Base-by-base conservation (phyloP, 2,888 invertebrate genomes). In the Lithosia quadra region DNA sequence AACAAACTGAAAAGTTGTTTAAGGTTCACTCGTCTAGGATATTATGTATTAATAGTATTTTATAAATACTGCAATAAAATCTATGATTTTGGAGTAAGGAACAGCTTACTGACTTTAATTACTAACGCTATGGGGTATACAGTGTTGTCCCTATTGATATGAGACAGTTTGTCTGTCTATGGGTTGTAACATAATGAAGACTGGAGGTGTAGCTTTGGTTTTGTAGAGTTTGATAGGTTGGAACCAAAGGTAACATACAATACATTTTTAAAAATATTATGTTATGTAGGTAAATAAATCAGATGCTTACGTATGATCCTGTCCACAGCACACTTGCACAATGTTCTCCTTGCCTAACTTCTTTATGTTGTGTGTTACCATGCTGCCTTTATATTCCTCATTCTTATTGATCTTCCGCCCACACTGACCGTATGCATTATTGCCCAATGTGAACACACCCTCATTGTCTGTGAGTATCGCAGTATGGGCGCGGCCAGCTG, bases 351-450 rank as follows among this genome's bases (percentile, higher is more conserved):
- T 96, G 69, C 96, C 96, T 1, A 97, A 87, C 61, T 94, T 92
- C 62, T 95, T 91, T 64, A 98, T 96, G 70, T 96, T 95, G 89
- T 98, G 95, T 28, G 98, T 94, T 11, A 96, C 93, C 86, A 96
- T 96, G 81, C 96, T 97, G 8, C 96, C 96, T 59, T 86, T 90
- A 83, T 98, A 98, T 66, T 97, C 95, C 89, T 99, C 99, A 69
- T 97, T 95, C 5, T 96, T 89, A 73, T 98, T 96, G 69, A 99
- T 96, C 67, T 95, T 95, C 65, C 99, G 95, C 0, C 98, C 99
- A 89, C 99, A 99, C 88, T 99, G 99, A 0, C 99, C 99, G 86
- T 98, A 98, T 0, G 97, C 96, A 91, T 99, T 99, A 90, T 98
- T 98, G 1, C 99, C 99, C 67, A 99, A 90, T 21, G 97, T 96